Conservation (phyloP, 2,888 invertebrate genomes). For the Tipula lateralis region DNA sequence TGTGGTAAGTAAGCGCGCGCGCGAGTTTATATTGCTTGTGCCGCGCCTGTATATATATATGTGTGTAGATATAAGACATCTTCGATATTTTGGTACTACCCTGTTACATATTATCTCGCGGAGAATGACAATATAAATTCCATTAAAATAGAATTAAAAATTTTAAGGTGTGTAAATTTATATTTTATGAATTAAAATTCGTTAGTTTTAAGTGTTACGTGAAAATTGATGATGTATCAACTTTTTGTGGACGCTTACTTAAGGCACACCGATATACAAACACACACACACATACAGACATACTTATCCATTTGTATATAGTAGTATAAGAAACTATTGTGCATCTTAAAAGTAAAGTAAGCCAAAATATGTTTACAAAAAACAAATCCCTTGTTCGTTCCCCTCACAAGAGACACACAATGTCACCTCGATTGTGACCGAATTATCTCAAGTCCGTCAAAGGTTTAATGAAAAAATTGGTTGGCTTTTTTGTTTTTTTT, state of each 20-base stretch:
- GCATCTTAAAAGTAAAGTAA: background rate
- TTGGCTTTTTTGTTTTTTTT: background rate
- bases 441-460: background rate
- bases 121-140: slow-evolving; percentile 19
- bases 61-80: background rate
- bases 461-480: background rate
- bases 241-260: background rate
- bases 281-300: background rate
- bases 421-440: background rate
- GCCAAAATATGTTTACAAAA: background rate
- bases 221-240: slow-evolving; percentile 11
- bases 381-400: background rate
- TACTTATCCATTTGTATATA: no score
- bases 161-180: slow-evolving; percentile 24
- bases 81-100: background rate
- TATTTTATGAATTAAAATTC: slow-evolving; percentile 19
- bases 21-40: no score
- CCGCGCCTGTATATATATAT: background rate
- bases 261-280: background rate
- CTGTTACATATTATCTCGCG: background rate
- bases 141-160: slow-evolving; percentile 24
- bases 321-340: no score
- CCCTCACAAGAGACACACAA: background rate
- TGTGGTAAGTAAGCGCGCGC: background rate
- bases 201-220: background rate